A percentile compares a stretch with the other conserved stretches of the same genome.
Evolutionary conservation across 2,797 vertebrate species (phyloP).

Genomic region (Diplodus puntazzo): DNA sequence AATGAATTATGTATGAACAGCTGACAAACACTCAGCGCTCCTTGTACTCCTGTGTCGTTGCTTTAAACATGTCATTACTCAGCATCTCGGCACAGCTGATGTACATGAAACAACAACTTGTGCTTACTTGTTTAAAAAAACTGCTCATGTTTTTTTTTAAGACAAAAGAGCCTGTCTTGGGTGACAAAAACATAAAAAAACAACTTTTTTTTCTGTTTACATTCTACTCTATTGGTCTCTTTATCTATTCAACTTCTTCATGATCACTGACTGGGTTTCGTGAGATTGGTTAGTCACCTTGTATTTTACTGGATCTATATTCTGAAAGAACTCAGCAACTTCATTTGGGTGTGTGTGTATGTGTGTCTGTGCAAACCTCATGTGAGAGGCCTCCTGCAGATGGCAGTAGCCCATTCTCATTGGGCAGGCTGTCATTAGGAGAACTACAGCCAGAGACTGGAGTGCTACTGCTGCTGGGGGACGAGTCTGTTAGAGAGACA

Average conservation of each 20-base stretch:
- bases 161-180: not conserved
- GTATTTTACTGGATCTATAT: slow-evolving; percentile 4
- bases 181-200: not conserved
- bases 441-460: slow-evolving; percentile 96
- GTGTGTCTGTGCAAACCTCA: slow-evolving; percentile 84
- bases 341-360: not conserved
- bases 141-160: slow-evolving; percentile 7
- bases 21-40: slow-evolving; percentile 60
- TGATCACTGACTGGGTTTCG: not conserved
- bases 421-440: slow-evolving; percentile 92
- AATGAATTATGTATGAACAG: slow-evolving; percentile 79
- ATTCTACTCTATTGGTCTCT: not conserved
- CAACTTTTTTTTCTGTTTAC: not conserved
- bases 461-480: slow-evolving; percentile 96
- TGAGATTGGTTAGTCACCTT: not conserved
- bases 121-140: slow-evolving; percentile 28
- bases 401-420: slow-evolving; percentile 90
- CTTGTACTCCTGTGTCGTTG: slow-evolving; percentile 69
- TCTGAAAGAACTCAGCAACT: not conserved
- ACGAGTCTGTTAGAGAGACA: slow-evolving; percentile 87
- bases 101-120: slow-evolving; percentile 40
- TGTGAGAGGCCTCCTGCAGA: slow-evolving; percentile 83
- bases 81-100: slow-evolving; percentile 37
- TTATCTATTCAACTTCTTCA: not conserved
- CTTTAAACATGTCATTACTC: slow-evolving; percentile 87